These are phyloP conservation scores for Halotydeus destructor DNA, from an alignment of 1,140 invertebrate genomes.

Conservation along the genomic window DNA sequence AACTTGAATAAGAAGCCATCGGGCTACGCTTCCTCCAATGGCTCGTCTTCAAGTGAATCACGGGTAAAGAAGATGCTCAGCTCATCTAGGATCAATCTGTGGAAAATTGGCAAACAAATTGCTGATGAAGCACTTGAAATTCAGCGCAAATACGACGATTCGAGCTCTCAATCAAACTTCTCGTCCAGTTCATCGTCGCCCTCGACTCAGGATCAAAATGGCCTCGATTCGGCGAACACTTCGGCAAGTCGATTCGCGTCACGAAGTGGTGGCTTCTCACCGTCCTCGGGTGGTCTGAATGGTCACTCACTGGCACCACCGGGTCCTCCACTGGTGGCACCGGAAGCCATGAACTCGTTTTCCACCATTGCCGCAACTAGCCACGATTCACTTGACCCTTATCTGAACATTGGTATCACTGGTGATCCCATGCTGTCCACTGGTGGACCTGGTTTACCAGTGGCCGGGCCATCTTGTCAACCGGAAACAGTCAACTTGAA, in stretches of 20 bases:
- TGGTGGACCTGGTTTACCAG: neutral
- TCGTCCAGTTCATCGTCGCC: neutral
- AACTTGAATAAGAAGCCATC: neutral
- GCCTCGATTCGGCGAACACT: neutral
- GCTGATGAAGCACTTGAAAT: slow-evolving; percentile 24
- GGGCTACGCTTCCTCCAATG: neutral
- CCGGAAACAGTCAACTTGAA: neutral
- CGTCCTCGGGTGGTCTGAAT: too few species aligned
- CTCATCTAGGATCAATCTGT: neutral
- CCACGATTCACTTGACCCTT: too few species aligned
- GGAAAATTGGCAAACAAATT: slow-evolving; percentile 24
- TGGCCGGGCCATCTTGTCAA: neutral
- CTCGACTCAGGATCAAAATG: too few species aligned
- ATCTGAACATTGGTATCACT: too few species aligned
- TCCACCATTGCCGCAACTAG: too few species aligned
- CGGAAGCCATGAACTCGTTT: too few species aligned
- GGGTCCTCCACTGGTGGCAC: too few species aligned
- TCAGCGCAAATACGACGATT: slow-evolving; percentile 15
- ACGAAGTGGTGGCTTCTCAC: too few species aligned
- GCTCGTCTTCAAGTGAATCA: neutral
- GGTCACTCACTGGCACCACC: too few species aligned
- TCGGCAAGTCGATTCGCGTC: neutral
- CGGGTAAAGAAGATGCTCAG: neutral
- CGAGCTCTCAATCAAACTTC: neutral
- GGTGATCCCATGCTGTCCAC: too few species aligned